Conservation (phyloP, 2,888 invertebrate genomes). For the Allacma fusca region DNA sequence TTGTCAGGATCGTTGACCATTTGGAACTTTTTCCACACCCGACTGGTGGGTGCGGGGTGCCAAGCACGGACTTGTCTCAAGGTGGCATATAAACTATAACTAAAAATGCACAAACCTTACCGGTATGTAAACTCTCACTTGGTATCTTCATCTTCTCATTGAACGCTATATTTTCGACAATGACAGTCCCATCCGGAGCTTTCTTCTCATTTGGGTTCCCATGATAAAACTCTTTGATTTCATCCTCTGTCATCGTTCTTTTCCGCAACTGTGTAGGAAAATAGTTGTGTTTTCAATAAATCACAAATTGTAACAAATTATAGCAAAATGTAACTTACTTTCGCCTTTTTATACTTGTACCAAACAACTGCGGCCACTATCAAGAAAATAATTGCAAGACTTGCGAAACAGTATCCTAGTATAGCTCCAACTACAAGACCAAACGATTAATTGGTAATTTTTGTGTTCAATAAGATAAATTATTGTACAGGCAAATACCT, state of each 20-base stretch:
- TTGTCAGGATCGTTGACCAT: too few relatives aligned
- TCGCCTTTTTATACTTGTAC: not conserved
- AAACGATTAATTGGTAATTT: not conserved
- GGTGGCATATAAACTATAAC: not conserved
- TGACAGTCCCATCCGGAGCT: not conserved
- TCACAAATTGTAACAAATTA: too few relatives aligned
- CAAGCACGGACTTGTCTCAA: too few relatives aligned
- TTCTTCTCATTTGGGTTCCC: not conserved
- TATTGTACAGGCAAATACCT: not conserved
- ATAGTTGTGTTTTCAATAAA: too few relatives aligned
- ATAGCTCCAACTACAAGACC: not conserved
- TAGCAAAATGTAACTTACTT: not conserved
- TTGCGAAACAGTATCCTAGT: not conserved
- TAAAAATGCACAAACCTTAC: not conserved
- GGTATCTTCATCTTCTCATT: not conserved
- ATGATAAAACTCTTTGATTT: not conserved
- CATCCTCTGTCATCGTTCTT: not conserved
- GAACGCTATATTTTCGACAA: constrained; percentile 1
- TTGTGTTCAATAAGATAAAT: not conserved
- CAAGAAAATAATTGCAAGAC: not conserved
- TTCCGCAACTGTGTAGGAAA: not conserved
- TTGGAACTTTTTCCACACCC: too few relatives aligned
- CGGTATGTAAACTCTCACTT: not conserved
- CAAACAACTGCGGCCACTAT: not conserved
- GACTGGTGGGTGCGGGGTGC: too few relatives aligned